phyloP scores from a whole-genome alignment of 2,888 invertebrate genomes.

The Germaria angustata region DNA sequence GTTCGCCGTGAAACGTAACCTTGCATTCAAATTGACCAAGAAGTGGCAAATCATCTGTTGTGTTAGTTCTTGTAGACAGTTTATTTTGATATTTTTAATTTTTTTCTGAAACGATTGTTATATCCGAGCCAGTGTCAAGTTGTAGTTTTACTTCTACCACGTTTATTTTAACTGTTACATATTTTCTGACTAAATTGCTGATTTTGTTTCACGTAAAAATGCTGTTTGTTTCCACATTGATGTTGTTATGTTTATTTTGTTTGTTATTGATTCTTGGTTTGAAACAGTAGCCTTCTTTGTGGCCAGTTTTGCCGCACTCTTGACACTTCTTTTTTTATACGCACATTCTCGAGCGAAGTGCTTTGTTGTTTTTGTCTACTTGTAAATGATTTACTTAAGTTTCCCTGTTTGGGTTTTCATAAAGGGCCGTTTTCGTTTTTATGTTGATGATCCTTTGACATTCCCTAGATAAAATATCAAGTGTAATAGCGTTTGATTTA shows the following conservation, averaged over 20 bases:
- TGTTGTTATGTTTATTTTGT: too few relatives aligned
- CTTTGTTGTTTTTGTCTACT: conserved; percentile 38
- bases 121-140: conserved; percentile 56
- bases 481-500: too few relatives aligned
- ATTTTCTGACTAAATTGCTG: too few relatives aligned
- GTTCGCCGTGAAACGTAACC: conserved; percentile 5
- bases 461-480: too few relatives aligned
- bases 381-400: conserved; percentile 22
- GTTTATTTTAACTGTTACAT: conserved; percentile 59
- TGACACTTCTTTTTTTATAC: conserved; percentile 57
- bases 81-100: conserved; percentile 29
- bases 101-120: conserved; percentile 53
- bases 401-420: conserved; percentile 40
- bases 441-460: too few relatives aligned
- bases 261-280: too few relatives aligned
- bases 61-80: background rate
- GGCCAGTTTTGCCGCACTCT: conserved; percentile 35
- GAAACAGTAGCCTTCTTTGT: too few relatives aligned
- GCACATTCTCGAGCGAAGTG: conserved; percentile 56
- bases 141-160: conserved; percentile 29
- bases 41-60: conserved; percentile 48
- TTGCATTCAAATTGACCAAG: conserved; percentile 43
- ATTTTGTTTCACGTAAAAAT: background rate
- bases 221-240: too few relatives aligned
- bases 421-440: conserved; percentile 60